Evolutionary conservation across 2,888 invertebrate species (phyloP), one percentile per base, ranked within the genome.

Genomic region (Plagodis dolabraria): DNA sequence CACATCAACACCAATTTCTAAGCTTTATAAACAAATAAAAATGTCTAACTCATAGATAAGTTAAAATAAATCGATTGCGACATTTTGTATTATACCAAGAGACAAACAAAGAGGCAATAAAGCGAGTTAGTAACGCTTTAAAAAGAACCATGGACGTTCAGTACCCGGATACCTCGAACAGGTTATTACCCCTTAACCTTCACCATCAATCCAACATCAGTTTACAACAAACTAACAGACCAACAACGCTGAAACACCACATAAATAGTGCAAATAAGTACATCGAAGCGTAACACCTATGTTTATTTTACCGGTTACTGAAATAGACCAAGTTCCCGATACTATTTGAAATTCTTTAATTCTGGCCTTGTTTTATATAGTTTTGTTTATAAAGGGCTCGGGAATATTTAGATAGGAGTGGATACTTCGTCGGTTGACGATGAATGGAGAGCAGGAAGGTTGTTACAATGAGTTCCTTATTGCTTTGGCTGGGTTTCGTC

Each of bases 301-400:
- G 69, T 72, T 70, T 67, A 67, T 69, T 69, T 63, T 56, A 64
- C 61, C 55, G 48, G 46, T 47, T 53, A 50, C 56, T 59, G 57
- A 71, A 69, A 72, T 70, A 70, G 70, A 63, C 64, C 63, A 65
- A 67, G 64, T 72, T 66, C 61, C 63, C 50, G 62, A 67, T 53
- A 36, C 36, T 56, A 63, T 65, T 52, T 47, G 48, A 53, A 64
- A 66, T 65, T 54, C 57, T 52, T 44, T n/a, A 56, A 40, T 53
- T 12, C 35, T 48, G 63, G 52, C 68, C 66, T 69, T 64, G 64
- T 44, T 59, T 54, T 50, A 6, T 49, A 45, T 38, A 42, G 47
- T 35, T 57, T 40, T 59, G 59, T 63, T 56, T 59, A 49, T 49
- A 42, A 57, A 63, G 63, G 63, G 63, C 63, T 49, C n/a, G 36